phyloP scores from a whole-genome alignment of 2,797 vertebrate genomes.

The Channa striata region DNA sequence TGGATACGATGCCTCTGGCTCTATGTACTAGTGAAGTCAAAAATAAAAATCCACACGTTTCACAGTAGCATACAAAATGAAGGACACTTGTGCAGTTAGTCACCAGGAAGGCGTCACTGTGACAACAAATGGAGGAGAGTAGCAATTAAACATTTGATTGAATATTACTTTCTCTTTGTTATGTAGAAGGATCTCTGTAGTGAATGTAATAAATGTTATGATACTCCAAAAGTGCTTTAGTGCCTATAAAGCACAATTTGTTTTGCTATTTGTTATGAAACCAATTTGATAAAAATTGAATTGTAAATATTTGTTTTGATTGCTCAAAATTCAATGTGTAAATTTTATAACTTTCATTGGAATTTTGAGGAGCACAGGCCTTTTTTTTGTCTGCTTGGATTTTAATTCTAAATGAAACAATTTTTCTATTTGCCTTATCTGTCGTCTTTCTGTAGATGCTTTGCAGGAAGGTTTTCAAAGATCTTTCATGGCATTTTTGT shows the following conservation, averaged over 20 bases:
- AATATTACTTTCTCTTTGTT: constrained; percentile 31
- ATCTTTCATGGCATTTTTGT: constrained; percentile 58
- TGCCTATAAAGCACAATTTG: constrained; percentile 46
- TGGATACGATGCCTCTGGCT: constrained; percentile 55
- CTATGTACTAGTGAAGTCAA: constrained; percentile 35
- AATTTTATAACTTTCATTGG: constrained; percentile 75
- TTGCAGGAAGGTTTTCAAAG: constrained; percentile 54
- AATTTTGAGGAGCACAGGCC: constrained; percentile 57
- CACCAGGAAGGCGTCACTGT: constrained; percentile 53
- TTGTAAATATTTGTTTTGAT: constrained; percentile 81
- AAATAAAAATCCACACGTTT: constrained; percentile 25
- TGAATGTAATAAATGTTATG: constrained; percentile 69
- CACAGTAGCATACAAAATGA: constrained; percentile 31
- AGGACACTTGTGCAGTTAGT: constrained; percentile 33
- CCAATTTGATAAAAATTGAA: constrained; percentile 69
- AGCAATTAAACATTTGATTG: constrained; percentile 22
- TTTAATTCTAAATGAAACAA: constrained; percentile 53
- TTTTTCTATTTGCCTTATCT: constrained; percentile 75
- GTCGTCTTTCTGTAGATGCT: constrained; percentile 58
- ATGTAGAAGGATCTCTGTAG: constrained; percentile 54
- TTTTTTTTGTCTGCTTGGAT: constrained; percentile 57
- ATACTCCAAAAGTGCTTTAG: constrained; percentile 75
- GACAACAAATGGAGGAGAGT: constrained; percentile 33
- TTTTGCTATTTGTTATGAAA: constrained; percentile 65
- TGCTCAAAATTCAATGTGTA: constrained; percentile 71